Evolutionary conservation across 2,888 invertebrate species (phyloP).

Genomic region (Cheilosia vulpina): DNA sequence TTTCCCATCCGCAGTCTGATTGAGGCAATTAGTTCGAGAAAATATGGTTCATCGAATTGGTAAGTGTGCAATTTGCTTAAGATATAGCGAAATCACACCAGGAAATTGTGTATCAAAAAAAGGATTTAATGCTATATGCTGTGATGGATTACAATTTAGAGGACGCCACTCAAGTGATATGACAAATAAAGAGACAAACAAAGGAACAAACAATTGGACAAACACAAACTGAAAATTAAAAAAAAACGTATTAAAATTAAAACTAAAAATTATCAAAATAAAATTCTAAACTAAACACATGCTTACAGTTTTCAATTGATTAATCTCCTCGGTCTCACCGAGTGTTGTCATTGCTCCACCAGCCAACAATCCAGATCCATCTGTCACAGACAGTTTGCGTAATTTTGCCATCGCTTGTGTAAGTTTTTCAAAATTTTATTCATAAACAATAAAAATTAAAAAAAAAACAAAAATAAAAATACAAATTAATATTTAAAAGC

Average conservation of each 20-base stretch:
- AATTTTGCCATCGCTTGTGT: constrained; percentile 49
- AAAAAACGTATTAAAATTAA: constrained; percentile 3
- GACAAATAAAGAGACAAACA: constrained; percentile 7
- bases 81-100: not conserved
- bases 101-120: not conserved
- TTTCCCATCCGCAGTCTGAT: not conserved
- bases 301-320: constrained; percentile 84
- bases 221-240: not conserved
- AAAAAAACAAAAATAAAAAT: constrained; percentile 36
- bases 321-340: constrained; percentile 82
- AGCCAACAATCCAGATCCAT: constrained; percentile 76
- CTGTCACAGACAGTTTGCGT: constrained; percentile 64
- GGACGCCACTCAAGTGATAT: constrained; percentile 15
- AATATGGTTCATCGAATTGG: constrained; percentile 33
- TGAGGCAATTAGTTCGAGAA: constrained; percentile 36
- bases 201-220: not conserved
- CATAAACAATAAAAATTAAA: constrained; percentile 14
- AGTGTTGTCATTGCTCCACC: constrained; percentile 75
- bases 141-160: not conserved
- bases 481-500: constrained; percentile 37
- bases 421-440: constrained; percentile 12
- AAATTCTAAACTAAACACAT: constrained; percentile 76
- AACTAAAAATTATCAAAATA: constrained; percentile 48
- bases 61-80: constrained; percentile 29
- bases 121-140: not conserved